Evolutionary conservation across 1,140 invertebrate species (phyloP).

Genomic region (Patella vulgata): DNA sequence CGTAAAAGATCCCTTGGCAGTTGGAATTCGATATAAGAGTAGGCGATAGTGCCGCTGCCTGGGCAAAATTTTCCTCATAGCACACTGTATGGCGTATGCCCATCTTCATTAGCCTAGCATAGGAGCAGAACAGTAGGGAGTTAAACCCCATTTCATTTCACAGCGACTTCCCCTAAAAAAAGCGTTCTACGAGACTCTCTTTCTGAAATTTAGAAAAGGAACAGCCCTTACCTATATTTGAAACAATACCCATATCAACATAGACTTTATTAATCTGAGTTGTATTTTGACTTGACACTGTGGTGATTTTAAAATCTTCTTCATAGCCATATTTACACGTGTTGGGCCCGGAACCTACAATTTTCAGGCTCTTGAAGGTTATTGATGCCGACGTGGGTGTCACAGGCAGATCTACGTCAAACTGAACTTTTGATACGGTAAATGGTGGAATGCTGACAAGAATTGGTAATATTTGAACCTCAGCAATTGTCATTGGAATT

Average conservation of each 20-base stretch:
- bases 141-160: too few species aligned
- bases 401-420: constrained; percentile 34
- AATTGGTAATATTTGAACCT: constrained; percentile 24
- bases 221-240: constrained; percentile 54
- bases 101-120: too few species aligned
- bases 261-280: constrained; percentile 44
- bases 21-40: too few species aligned
- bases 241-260: constrained; percentile 46
- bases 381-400: constrained; percentile 33
- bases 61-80: too few species aligned
- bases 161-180: too few species aligned
- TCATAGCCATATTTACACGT: constrained; percentile 37
- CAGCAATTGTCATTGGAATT: constrained; percentile 25
- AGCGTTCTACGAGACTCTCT: too few species aligned
- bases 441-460: constrained; percentile 28
- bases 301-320: constrained; percentile 21
- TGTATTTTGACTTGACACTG: constrained; percentile 32
- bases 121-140: too few species aligned
- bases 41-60: too few species aligned
- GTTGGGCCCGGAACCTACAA: constrained; percentile 44
- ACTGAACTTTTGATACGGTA: constrained; percentile 25
- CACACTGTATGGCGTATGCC: too few species aligned
- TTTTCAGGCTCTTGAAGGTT: constrained; percentile 33
- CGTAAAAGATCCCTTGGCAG: too few species aligned
- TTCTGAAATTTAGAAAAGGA: too few species aligned